Percentiles rank a stretch among this genome's conserved stretches.
These are phyloP conservation scores for Limnodromus scolopaceus DNA, from an alignment of 2,797 vertebrate genomes.

Conservation along the genomic window DNA sequence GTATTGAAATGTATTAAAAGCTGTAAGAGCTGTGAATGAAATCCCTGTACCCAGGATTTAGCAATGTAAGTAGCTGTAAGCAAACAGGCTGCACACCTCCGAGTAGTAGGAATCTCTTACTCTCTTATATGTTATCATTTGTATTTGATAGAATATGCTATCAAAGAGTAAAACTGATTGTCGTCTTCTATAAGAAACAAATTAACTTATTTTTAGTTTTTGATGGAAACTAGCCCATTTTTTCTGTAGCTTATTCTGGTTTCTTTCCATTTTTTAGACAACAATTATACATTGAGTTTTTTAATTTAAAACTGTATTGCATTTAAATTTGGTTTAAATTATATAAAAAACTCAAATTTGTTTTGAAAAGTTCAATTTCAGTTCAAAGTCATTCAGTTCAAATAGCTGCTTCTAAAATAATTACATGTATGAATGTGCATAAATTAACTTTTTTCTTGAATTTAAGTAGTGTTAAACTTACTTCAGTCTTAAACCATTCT, in stretches of 20 bases:
- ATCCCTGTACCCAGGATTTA: neutral
- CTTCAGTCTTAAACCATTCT: neutral
- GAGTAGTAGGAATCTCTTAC: neutral
- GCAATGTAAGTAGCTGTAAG: neutral
- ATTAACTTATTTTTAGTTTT: neutral
- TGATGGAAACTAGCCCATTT: neutral
- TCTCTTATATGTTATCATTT: neutral
- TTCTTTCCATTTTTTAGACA: neutral
- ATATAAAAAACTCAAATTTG: neutral
- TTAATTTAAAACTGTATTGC: neutral
- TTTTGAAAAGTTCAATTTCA: neutral
- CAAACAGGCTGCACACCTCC: neutral
- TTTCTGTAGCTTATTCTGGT: neutral
- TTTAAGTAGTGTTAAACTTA: neutral
- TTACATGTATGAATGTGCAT: neutral
- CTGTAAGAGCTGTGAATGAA: neutral
- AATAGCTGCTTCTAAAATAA: neutral
- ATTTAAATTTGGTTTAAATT: neutral
- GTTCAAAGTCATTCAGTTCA: neutral
- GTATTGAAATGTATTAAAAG: neutral
- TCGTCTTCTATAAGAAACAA: neutral
- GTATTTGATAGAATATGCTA: neutral
- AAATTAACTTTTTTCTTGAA: neutral
- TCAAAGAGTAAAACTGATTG: neutral
- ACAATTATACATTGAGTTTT: neutral